These are phyloP conservation scores for Hydroisotoma schaefferi DNA, from an alignment of 2,888 invertebrate species.

Conservation along the genomic window DNA sequence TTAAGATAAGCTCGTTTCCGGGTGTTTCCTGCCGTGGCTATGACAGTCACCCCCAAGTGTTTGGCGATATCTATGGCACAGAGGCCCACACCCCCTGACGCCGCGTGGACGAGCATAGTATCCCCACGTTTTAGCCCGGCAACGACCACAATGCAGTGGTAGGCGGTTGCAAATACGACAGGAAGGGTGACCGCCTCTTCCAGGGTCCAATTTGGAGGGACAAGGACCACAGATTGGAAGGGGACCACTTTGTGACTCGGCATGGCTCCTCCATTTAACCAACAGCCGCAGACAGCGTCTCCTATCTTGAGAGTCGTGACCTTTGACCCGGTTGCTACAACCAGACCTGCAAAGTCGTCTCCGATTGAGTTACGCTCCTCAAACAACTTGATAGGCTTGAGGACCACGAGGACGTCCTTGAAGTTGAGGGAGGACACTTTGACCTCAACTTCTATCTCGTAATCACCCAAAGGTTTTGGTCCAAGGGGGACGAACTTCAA, in stretches of 20 bases:
- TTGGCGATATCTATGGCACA: conserved; percentile 28
- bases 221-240: not conserved
- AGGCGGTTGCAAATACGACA: conserved; percentile 18
- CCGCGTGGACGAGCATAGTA: conserved; percentile 28
- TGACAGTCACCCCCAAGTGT: conserved; percentile 22
- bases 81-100: conserved; percentile 32
- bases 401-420: not conserved
- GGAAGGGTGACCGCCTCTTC: conserved; percentile 26
- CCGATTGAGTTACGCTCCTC: not conserved
- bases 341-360: conserved; percentile 9
- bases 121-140: conserved; percentile 22
- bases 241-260: conserved; percentile 10
- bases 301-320: not conserved
- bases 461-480: not conserved
- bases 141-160: conserved; percentile 19
- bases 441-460: conserved; percentile 15
- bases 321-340: not conserved
- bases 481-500: conserved; percentile 14
- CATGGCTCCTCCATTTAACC: not conserved
- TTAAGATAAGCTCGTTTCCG: conserved; percentile 24
- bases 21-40: conserved; percentile 25
- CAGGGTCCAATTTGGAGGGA: conserved; percentile 18
- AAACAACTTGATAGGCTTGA: conserved; percentile 5
- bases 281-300: not conserved
- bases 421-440: conserved; percentile 12